These are phyloP conservation scores for Rhyacophila evoluta DNA, from an alignment of 2,888 invertebrate species.

Conservation along the genomic window DNA sequence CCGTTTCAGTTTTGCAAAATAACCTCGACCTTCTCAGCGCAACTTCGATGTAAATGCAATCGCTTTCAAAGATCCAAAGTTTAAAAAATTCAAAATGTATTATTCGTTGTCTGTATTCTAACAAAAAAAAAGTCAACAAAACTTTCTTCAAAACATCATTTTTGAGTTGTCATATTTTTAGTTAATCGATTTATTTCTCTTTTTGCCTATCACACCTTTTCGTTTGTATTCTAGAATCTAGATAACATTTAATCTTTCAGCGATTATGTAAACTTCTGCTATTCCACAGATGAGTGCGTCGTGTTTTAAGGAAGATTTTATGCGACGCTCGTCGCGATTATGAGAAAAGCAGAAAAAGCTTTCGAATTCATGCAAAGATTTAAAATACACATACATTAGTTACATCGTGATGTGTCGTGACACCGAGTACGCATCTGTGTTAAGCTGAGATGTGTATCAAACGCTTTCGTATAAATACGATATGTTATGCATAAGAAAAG, in stretches of 20 bases:
- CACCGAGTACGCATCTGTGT: neutral
- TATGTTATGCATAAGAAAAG: conserved; percentile 23
- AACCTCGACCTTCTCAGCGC: conserved; percentile 30
- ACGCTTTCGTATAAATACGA: neutral
- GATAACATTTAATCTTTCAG: neutral
- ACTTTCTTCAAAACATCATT: conserved; percentile 47
- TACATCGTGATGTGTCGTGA: neutral
- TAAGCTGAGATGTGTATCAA: conserved; percentile 3
- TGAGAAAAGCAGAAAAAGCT: conserved; percentile 7
- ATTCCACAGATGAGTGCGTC: neutral
- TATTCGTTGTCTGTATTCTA: conserved; percentile 36
- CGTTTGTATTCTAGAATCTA: neutral
- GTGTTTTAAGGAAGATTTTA: neutral
- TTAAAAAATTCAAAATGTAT: conserved; percentile 48
- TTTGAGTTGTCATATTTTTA: conserved; percentile 48
- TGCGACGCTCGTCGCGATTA: neutral
- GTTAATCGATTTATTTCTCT: conserved; percentile 38
- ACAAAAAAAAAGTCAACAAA: conserved; percentile 37
- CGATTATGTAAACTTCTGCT: conserved; percentile 11
- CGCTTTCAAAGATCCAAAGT: conserved; percentile 47
- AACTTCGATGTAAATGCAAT: conserved; percentile 53
- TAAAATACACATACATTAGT: neutral
- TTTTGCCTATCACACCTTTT: neutral
- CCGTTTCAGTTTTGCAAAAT: neutral
- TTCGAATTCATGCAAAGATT: neutral